Conservation (phyloP, 2,113 vertebrate genomes). For the Suncus etruscus region DNA sequence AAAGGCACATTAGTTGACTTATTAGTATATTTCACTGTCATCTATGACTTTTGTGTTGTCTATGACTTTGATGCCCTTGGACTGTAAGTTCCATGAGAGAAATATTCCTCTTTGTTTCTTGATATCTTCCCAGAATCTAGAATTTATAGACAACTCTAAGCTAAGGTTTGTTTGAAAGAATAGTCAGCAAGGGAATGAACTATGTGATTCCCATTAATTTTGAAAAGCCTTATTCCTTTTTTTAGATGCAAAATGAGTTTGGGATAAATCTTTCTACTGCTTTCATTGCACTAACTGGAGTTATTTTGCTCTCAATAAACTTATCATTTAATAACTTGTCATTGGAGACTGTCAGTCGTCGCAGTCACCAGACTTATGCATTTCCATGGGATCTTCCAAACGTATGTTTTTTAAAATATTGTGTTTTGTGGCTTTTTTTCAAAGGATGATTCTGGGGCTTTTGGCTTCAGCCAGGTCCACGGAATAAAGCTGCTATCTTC, state of each 20-base stretch:
- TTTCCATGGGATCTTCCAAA: not conserved
- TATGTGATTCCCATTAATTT: not conserved
- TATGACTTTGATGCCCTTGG: constrained; percentile 18
- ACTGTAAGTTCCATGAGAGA: not conserved
- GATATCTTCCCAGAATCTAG: too few relatives aligned
- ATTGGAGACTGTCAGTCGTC: not conserved
- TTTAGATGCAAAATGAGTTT: constrained; percentile 44
- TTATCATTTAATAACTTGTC: not conserved
- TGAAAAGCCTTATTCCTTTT: not conserved
- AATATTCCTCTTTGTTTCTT: not conserved
- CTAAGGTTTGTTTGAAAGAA: not conserved
- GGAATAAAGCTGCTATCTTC: too few relatives aligned
- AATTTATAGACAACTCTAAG: not conserved
- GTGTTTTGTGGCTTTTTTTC: too few relatives aligned
- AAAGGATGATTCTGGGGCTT: too few relatives aligned
- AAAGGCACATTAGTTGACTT: too few relatives aligned
- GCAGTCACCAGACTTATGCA: not conserved
- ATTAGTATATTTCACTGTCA: not conserved
- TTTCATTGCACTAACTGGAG: rapidly evolving
- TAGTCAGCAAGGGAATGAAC: not conserved
- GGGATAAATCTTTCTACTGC: constrained; percentile 26
- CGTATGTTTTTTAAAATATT: constrained; percentile 2
- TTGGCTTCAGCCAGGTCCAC: too few relatives aligned
- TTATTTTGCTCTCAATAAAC: not conserved
- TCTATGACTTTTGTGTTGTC: not conserved